Percentiles rank a stretch among this genome's conserved stretches.
phyloP scores from a whole-genome alignment of 2,888 invertebrate genomes.

The Drosophila longiperda region DNA sequence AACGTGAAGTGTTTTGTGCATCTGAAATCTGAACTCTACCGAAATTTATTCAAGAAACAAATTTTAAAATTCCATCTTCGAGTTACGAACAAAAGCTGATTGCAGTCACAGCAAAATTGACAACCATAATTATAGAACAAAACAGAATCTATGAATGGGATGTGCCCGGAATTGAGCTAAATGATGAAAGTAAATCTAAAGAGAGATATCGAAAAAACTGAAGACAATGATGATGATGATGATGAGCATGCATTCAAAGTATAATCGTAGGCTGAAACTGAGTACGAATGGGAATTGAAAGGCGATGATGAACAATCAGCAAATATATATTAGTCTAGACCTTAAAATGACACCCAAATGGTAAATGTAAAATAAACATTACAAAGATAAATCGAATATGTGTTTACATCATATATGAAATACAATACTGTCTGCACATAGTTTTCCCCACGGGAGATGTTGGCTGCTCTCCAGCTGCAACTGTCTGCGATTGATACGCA shows the following conservation, averaged over 20 bases:
- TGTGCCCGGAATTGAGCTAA: background rate
- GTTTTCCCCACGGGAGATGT: background rate
- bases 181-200: background rate
- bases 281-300: background rate
- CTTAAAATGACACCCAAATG: background rate
- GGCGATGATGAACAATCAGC: background rate
- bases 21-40: background rate
- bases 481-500: conserved; percentile 39
- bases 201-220: background rate
- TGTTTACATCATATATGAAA: background rate
- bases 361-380: background rate
- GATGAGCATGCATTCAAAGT: background rate
- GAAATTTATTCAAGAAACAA: background rate
- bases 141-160: background rate
- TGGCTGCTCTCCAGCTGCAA: conserved; percentile 8
- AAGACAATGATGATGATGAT: background rate
- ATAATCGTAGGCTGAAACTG: background rate
- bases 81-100: background rate
- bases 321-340: conserved; percentile 3
- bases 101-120: background rate
- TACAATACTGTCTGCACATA: background rate
- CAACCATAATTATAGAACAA: background rate
- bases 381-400: background rate
- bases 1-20: background rate
- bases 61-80: background rate